Base-by-base conservation (phyloP, 2,888 invertebrate species). In the Melanchra persicariae region DNA sequence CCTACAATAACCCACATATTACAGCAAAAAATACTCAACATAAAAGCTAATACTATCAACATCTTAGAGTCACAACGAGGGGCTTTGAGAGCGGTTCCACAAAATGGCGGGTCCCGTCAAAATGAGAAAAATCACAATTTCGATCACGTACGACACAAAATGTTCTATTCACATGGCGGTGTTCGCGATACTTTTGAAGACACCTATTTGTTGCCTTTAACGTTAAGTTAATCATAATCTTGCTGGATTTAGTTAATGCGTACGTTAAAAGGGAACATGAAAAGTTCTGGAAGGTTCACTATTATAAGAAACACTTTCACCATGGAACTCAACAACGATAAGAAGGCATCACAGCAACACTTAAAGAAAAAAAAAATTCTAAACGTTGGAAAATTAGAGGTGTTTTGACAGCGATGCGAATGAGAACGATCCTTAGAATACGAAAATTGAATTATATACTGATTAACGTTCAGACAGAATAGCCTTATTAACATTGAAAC, bases 41-140 rank as follows among this genome's bases (percentile, higher is more conserved):
- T 77, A 77, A 70, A 73, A 73, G 72, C 74, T 79, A 77, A 77
- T 84, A 78, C 66, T 75, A 81, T 77, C 82, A 80, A 70, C 70
- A 73, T 82, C 74, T 69, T 68, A 57, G 49, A 75, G 68, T 66
- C 66, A 74, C 72, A 82, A 77, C 70, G 68, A 77, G 74, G 74
- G 59, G 55, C 57, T 60, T 55, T 77, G 66, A 58, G 61, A 79
- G 72, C 67, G 59, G 43, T 68, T 77, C 77, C 77, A 58, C 79
- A 84, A 82, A 85, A 80, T 81, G 77, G 82, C 82, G 81, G 77
- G 68, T 62, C 70, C 76, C 81, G 82, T 85, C 85, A 86, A 88
- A 88, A 88, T 89, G 85, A 86, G 83, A 81, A 85, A 86, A 84
- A 87, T 89, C 86, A 72, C 69, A 74, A 89, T 89, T 87, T 85